A percentile compares a stretch with the other conserved stretches of the same genome.
phyloP scores from a whole-genome alignment of 2,797 vertebrate genomes.

The Rhabdophis nuchalis region DNA sequence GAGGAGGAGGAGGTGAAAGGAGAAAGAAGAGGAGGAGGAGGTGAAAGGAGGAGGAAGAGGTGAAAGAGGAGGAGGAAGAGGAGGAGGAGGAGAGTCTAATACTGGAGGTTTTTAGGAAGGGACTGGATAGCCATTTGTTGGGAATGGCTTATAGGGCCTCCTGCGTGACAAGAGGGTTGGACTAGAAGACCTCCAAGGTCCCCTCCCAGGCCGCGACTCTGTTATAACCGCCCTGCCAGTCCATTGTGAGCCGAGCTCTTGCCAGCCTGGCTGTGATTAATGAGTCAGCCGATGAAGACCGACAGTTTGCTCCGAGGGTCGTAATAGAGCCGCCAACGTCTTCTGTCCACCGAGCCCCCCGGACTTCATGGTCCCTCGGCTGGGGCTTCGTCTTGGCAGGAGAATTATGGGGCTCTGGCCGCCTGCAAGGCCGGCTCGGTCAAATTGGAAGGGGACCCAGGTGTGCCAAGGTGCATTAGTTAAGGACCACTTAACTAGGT shows the following conservation, averaged over 20 bases:
- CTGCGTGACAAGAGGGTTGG: no score
- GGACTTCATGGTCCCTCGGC: slow-evolving; percentile 11
- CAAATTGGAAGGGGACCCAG: not conserved
- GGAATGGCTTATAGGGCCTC: no score
- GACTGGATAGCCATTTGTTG: no score
- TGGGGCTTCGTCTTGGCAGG: not conserved
- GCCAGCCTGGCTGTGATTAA: not conserved
- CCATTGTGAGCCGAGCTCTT: accelerated
- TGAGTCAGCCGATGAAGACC: slow-evolving; percentile 1
- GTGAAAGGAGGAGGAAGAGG: no score
- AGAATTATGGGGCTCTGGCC: not conserved
- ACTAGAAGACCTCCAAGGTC: not conserved
- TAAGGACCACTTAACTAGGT: not conserved
- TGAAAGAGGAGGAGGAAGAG: no score
- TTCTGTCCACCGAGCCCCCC: slow-evolving; percentile 51
- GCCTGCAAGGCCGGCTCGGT: not conserved
- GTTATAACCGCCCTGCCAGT: accelerated
- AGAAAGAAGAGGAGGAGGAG: no score
- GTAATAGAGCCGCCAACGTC: slow-evolving; percentile 34
- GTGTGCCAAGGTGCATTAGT: not conserved
- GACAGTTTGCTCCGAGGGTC: not conserved
- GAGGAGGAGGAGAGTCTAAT: no score
- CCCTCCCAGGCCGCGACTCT: no score
- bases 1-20: no score
- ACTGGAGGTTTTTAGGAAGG: no score